Evolutionary conservation across 2,797 vertebrate genomes (phyloP).

Genomic region (Mormyrops attenuatus): DNA sequence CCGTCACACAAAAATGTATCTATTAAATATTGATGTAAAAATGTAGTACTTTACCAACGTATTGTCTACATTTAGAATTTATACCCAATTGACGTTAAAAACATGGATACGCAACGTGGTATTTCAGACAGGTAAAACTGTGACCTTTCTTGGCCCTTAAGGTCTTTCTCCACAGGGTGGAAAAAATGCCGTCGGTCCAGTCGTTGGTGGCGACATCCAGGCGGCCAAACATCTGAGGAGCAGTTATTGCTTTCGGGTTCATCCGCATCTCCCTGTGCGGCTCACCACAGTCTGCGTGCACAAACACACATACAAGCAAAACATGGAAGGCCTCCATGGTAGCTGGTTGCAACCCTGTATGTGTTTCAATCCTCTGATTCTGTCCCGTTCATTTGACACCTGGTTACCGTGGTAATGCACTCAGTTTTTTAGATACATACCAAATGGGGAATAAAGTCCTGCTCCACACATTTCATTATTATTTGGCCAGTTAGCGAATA

Average conservation of each 20-base stretch:
- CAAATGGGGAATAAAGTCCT: neutral
- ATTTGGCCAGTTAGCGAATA: neutral
- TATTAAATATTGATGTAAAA: neutral
- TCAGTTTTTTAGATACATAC: neutral
- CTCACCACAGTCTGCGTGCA: conserved; percentile 74
- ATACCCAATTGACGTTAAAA: neutral
- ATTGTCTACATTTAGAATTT: neutral
- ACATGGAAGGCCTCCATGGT: neutral
- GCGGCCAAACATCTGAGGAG: conserved; percentile 92
- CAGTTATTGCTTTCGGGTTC: conserved; percentile 98
- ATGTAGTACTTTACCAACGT: neutral
- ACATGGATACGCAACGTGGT: neutral
- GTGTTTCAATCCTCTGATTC: neutral
- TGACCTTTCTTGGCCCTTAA: conserved; percentile 84
- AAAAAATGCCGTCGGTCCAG: conserved; percentile 98
- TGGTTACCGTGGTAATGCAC: neutral
- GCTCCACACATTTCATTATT: neutral
- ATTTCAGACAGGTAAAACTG: neutral
- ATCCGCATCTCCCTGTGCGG: conserved; percentile 95
- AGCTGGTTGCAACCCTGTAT: neutral
- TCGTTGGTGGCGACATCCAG: conserved; percentile 93
- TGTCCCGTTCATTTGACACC: neutral
- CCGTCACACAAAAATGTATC: neutral
- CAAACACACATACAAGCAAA: conserved; percentile 19
- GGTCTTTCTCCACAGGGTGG: conserved; percentile 93